Evolutionary conservation across 2,888 invertebrate genomes (phyloP).

Genomic region (Callosobruchus maculatus): DNA sequence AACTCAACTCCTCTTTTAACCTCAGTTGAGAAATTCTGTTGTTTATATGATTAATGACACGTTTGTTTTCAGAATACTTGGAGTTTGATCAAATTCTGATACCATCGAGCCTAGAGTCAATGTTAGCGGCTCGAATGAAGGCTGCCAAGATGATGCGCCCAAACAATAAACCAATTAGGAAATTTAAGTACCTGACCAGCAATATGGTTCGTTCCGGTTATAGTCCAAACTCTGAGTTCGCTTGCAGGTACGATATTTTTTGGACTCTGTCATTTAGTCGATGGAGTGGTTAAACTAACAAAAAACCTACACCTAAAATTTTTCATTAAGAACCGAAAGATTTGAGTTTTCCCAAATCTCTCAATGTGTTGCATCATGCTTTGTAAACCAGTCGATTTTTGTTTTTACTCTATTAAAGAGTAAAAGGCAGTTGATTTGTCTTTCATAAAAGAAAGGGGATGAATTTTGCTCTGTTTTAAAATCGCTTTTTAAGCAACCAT

Average conservation of each 20-base stretch:
- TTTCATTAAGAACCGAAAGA: no score
- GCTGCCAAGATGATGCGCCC: background rate
- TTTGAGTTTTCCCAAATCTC: no score
- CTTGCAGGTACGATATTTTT: slow-evolving; percentile 51
- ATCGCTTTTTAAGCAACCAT: no score
- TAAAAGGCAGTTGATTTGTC: no score
- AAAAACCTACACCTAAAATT: no score
- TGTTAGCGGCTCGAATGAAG: background rate
- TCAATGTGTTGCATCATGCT: no score
- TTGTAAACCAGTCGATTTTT: no score
- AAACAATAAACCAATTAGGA: background rate
- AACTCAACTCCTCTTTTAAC: background rate
- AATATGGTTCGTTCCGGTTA: slow-evolving; percentile 42
- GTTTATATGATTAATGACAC: background rate
- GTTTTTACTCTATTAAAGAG: no score
- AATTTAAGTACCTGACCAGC: slow-evolving; percentile 3
- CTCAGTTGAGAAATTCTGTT: background rate
- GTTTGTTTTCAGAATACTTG: slow-evolving; percentile 27
- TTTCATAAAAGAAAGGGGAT: no score
- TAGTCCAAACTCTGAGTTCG: slow-evolving; percentile 60
- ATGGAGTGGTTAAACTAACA: no score
- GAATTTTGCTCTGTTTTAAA: no score
- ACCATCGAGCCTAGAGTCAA: slow-evolving; percentile 9
- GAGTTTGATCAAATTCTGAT: slow-evolving; percentile 31
- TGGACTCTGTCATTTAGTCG: background rate